These are phyloP conservation scores for Silvanus unidentatus DNA, from an alignment of 2,888 invertebrate species.

Conservation along the genomic window DNA sequence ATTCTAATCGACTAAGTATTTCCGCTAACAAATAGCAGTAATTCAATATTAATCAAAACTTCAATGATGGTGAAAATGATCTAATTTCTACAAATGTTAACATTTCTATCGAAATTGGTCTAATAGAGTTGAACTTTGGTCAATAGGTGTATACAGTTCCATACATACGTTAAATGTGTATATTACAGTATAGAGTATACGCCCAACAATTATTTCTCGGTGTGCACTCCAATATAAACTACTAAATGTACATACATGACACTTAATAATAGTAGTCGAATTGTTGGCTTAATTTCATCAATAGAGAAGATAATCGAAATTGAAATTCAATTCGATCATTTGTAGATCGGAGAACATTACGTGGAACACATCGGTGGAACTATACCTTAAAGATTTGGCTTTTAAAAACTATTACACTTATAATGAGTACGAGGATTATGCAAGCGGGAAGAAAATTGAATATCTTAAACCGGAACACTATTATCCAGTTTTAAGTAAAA, in stretches of 20 bases:
- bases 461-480: conserved; percentile 19
- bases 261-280: too few species aligned
- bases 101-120: too few species aligned
- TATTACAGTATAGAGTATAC: neutral
- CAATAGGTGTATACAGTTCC: too few species aligned
- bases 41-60: too few species aligned
- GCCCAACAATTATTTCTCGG: neutral
- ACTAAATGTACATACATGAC: too few species aligned
- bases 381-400: conserved; percentile 17
- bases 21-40: too few species aligned
- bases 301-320: neutral
- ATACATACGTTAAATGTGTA: too few species aligned
- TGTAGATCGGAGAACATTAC: neutral
- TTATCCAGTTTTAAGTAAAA: conserved; percentile 10
- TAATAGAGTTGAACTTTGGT: too few species aligned
- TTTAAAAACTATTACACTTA: conserved; percentile 17
- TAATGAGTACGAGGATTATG: conserved; percentile 14
- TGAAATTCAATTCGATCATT: neutral
- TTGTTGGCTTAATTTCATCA: too few species aligned
- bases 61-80: too few species aligned
- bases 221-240: neutral
- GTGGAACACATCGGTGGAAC: conserved; percentile 7
- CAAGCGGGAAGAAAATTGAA: conserved; percentile 14
- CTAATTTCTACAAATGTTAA: too few species aligned
- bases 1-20: too few species aligned